Base-by-base conservation (phyloP, 2,888 invertebrate species). In the Drosophila pseudotalamancana region DNA sequence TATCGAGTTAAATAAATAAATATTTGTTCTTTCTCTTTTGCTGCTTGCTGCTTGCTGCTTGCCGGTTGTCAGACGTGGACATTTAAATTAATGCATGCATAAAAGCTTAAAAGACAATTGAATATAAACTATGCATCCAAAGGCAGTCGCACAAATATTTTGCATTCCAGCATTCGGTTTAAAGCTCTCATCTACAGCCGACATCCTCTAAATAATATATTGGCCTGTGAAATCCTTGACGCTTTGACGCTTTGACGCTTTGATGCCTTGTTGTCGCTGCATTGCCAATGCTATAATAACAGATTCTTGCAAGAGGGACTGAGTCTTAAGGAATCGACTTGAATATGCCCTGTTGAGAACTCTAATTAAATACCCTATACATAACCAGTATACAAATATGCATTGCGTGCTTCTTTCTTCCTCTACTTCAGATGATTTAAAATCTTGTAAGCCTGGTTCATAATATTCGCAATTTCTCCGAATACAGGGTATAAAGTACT, bases 271-370 rank as follows among this genome's bases (percentile, higher is more conserved):
- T 60, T 59, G 57, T 27, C 57, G 56, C 19, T 45, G 53, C 49
- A 42, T 39, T 39, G 43, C 73, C 56, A 70, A 64, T 80, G 59
- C 53, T 59, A 66, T 50, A 42, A 42, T 27, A 53, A 42, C 48
- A 60, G 29, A 6, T 12, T 1, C 25, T 9, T 8, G 18, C 43
- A 29, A 43, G 27, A n/a, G 9, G 4, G 18, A n/a, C 8, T 6
- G 23, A 12, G 6, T 8, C 23, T 23, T 2, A 9, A 18, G 4
- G 4, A 11, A 16, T 6, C 18, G 11, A 21, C 3, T 19, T 12
- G 1, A 3, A 1, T 5, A 45, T 21, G 14, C 9, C 19, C 11
- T 14, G 12, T 12, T n/a, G 1, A 6, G 19, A 34, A 0, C 16
- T 18, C 9, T 4, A 19, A 18, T 37, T 3, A 19, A 37, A 2